Percentiles rank a stretch among this genome's conserved stretches.
Conservation (phyloP, 1,140 invertebrate species). For the Eubasilissa regina region DNA sequence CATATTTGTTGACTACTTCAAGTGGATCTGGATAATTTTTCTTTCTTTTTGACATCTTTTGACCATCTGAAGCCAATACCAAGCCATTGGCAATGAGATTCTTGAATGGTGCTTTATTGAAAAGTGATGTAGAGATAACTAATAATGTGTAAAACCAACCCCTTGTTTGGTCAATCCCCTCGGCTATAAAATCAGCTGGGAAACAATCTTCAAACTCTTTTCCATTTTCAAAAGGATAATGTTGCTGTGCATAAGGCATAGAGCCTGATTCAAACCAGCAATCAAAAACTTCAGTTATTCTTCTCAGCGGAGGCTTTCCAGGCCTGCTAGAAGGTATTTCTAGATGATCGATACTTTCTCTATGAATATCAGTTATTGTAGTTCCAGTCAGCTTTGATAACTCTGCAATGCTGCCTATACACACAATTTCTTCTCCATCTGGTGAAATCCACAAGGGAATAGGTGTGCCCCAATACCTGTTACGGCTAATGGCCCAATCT, state of each 20-base stretch:
- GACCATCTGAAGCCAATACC: slow-evolving; percentile 95
- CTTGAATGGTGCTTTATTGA: slow-evolving; percentile 97
- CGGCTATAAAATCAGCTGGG: slow-evolving; percentile 99
- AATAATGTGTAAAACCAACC: slow-evolving; percentile 99
- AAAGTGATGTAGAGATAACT: slow-evolving; percentile 96
- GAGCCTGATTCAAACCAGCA: slow-evolving; percentile 99
- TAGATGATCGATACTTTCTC: slow-evolving; percentile 94
- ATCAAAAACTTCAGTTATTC: slow-evolving; percentile 97
- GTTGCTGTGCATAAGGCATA: slow-evolving; percentile 98
- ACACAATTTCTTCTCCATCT: slow-evolving; percentile 94
- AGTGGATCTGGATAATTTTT: slow-evolving; percentile 99
- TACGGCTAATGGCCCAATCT: slow-evolving; percentile 97
- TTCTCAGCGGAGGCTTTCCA: slow-evolving; percentile 86
- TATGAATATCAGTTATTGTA: slow-evolving; percentile 92
- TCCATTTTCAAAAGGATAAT: slow-evolving; percentile 96
- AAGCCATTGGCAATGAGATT: slow-evolving; percentile 98
- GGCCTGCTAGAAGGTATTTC: slow-evolving; percentile 92
- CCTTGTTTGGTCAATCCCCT: slow-evolving; percentile 99
- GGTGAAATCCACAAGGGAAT: slow-evolving; percentile 98
- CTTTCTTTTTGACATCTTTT: slow-evolving; percentile 99
- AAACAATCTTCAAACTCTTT: slow-evolving; percentile 95
- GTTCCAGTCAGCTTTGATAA: slow-evolving; percentile 87
- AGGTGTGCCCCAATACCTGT: slow-evolving; percentile 99
- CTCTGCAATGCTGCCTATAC: slow-evolving; percentile 95
- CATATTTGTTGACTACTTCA: slow-evolving; percentile 93